phyloP scores from a whole-genome alignment of 1,140 invertebrate genomes.

The Augochlora pura region DNA sequence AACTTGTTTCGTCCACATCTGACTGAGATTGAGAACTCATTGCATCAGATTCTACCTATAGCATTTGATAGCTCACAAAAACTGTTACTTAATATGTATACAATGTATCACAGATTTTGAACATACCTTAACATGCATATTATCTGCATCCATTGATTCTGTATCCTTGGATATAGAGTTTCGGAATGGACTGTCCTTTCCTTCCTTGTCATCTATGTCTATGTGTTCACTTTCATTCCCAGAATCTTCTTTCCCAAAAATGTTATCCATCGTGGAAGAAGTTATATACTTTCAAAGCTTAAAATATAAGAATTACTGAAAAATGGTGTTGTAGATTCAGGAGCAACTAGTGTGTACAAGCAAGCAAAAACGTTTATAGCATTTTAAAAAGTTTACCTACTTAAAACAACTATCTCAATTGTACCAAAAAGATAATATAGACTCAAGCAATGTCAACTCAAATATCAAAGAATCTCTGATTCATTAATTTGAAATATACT shows the following conservation, averaged over 20 bases:
- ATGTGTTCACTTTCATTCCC: slow-evolving; percentile 64
- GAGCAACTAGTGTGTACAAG: neutral
- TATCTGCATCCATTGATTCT: slow-evolving; percentile 49
- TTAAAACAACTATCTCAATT: no score
- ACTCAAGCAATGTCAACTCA: no score
- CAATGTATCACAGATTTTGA: neutral
- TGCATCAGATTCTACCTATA: slow-evolving; percentile 62
- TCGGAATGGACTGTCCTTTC: slow-evolving; percentile 39
- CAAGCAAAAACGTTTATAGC: no score
- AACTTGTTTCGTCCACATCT: slow-evolving; percentile 54
- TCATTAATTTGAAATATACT: no score
- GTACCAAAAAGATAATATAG: no score
- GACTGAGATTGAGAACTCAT: slow-evolving; percentile 63
- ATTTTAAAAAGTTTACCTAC: no score
- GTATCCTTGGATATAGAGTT: slow-evolving; percentile 50
- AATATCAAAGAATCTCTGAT: no score
- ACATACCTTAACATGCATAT: slow-evolving; percentile 52
- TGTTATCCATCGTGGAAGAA: slow-evolving; percentile 64
- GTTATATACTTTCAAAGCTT: neutral
- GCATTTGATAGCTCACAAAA: neutral
- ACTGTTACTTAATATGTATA: neutral
- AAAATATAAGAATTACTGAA: neutral
- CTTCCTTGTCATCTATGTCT: slow-evolving; percentile 48
- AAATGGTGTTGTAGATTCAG: neutral
- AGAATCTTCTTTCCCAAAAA: slow-evolving; percentile 73